Evolutionary conservation across 2,797 vertebrate genomes (phyloP), one percentile per base, ranked within the genome.

Genomic region (Kryptolebias ocellatus): DNA sequence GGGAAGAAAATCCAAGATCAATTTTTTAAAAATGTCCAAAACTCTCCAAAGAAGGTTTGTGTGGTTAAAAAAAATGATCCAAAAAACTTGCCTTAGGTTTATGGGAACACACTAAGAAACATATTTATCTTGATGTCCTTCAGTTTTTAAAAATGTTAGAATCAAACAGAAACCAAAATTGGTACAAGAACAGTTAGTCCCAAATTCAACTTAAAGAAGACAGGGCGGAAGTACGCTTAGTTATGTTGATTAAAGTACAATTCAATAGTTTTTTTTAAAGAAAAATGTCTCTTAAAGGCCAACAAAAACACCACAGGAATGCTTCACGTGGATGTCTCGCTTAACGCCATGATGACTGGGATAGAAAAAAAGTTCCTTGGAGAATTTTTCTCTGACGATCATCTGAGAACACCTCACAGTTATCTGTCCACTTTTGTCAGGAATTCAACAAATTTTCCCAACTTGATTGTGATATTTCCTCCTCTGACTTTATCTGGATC

Each of bases 151-250:
- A 74, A 67, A 84, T 85, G 76, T 75, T 63, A 67, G 56, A 70
- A 76, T 81, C 66, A 82, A 74, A 84, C 79, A 78, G 64, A 79
- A 79, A 76, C 55, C 74, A 83, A 77, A 72, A 77, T 70, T 70
- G 65, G 45, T 53, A 66, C 53, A 49, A 67, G 74, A 62, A 78
- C 20, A 60, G 62, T 57, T 80, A 72, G 28, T 79, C 74, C 60
- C 68, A 83, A 76, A 85, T 69, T 83, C 67, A 76, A 71, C 72
- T 81, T 70, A 72, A 60, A 64, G 59, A 83, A 64, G 44, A 70
- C 56, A 44, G 34, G 45, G 60, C 53, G 15, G 53, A 39, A 29
- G 14, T 65, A 37, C 27, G 70, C 31, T 79, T 78, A 72, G 47
- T 65, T 75, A 55, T 83, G 54, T 73, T 66, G 18, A 64, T 67